These are phyloP conservation scores for Epistrophe eligans DNA, from an alignment of 2,888 invertebrate genomes.

Conservation along the genomic window DNA sequence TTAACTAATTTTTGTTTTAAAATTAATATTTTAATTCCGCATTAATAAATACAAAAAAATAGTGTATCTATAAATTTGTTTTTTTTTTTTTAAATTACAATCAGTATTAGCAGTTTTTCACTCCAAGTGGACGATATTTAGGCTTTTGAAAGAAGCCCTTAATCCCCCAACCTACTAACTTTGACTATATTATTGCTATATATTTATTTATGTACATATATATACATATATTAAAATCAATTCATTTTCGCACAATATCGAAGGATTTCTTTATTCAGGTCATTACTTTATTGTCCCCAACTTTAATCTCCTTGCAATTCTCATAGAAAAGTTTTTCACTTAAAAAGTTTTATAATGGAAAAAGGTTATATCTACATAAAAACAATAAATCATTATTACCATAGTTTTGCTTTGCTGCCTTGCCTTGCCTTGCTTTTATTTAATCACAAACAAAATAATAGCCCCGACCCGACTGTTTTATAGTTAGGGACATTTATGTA, in stretches of 20 bases:
- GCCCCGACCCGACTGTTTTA: background rate
- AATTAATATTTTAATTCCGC: too few species aligned
- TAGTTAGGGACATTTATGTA: too few species aligned
- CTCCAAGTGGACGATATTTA: too few species aligned
- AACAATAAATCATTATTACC: slow-evolving; percentile 15
- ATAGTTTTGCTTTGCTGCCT: background rate
- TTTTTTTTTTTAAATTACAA: too few species aligned
- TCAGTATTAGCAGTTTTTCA: too few species aligned
- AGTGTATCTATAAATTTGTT: too few species aligned
- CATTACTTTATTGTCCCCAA: background rate
- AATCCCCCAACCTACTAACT: too few species aligned
- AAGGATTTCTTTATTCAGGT: background rate
- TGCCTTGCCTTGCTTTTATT: slow-evolving; percentile 1
- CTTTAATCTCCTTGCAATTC: background rate
- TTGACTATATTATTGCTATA: too few species aligned
- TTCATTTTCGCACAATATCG: background rate
- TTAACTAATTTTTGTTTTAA: too few species aligned
- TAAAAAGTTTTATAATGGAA: background rate
- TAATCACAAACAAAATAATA: slow-evolving; percentile 18
- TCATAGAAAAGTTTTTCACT: slow-evolving; percentile 3
- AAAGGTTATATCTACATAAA: slow-evolving; percentile 4
- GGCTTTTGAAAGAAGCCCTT: too few species aligned
- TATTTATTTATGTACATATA: too few species aligned
- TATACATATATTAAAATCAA: background rate
- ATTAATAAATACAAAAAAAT: too few species aligned